Evolutionary conservation across 2,797 vertebrate species (phyloP), one percentile per base, ranked within the genome.

Genomic region (Clarias laeviceps): DNA sequence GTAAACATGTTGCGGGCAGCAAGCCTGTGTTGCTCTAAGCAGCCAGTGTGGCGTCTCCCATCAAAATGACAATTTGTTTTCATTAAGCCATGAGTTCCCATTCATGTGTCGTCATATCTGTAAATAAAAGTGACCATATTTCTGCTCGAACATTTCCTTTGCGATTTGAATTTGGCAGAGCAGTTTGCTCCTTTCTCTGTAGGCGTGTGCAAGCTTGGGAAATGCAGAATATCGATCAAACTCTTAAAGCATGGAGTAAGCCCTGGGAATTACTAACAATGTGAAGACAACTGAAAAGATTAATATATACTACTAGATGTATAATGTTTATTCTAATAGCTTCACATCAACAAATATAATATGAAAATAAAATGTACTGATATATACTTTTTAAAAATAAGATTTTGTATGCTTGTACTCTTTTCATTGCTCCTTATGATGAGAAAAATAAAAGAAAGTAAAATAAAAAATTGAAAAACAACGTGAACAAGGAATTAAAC

Each of bases 1-100:
- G 91, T 94, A 95, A 95, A 95, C 94, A 94, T 93, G 88, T 89
- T 90, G 89, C 87, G 88, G 89, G 89, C 89, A 91, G 90, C 90
- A 91, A 88, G 87, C 83, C 90, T 83, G 85, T 69, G 84, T 89
- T 82, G 86, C 86, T 90, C 90, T 85, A 85, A 90, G 86, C 88
- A 89, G 87, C 88, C 84, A 90, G 45, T 91, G 90, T 92, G 91
- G 90, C 85, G 87, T 91, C 86, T 91, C 89, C 88, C 65, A 91
- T 94, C 91, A 93, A 90, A 92, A 85, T 92, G 91, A 92, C 90
- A 90, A 88, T 90, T 93, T 93, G 91, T 93, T 94, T 93, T 90
- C 82, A 83, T 85, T 88, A 90, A 90, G 83, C 56, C 84, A 65
- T 56, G 87, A 76, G 84, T 85, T 85, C 84, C 84, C 84, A 90